phyloP scores from a whole-genome alignment of 1,140 invertebrate species.

The Nomia melanderi region DNA sequence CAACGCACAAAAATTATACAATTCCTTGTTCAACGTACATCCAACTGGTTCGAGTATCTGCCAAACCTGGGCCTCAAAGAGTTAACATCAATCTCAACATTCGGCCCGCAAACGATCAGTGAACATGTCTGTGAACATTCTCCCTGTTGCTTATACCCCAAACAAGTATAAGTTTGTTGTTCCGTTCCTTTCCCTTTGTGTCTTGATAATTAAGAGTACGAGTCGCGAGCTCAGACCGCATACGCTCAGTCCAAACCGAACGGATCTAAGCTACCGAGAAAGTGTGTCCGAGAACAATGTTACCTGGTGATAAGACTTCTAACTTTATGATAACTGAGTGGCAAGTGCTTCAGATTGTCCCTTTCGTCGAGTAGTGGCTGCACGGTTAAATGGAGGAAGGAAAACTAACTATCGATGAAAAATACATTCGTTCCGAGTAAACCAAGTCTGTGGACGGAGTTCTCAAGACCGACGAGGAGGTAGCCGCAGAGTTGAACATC shows the following conservation, averaged over 20 bases:
- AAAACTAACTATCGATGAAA: too few species aligned
- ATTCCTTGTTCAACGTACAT: background rate
- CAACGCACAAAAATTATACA: slow-evolving; percentile 9
- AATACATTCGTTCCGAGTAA: too few species aligned
- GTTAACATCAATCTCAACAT: slow-evolving; percentile 6
- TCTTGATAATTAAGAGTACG: slow-evolving; percentile 22
- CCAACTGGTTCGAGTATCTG: background rate
- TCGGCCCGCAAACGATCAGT: slow-evolving; percentile 33
- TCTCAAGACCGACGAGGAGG: too few species aligned
- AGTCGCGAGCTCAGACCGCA: slow-evolving; percentile 25
- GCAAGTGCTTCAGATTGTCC: too few species aligned
- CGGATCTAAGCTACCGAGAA: slow-evolving; percentile 36
- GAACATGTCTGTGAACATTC: slow-evolving; percentile 48
- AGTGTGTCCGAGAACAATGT: too few species aligned
- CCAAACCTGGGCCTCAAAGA: slow-evolving; percentile 24
- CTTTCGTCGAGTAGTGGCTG: too few species aligned
- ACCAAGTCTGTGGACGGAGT: too few species aligned
- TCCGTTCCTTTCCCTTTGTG: background rate
- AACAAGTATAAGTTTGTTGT: slow-evolving; percentile 49
- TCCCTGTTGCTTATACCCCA: background rate
- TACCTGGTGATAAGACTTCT: too few species aligned
- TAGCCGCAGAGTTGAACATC: too few species aligned
- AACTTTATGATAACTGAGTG: too few species aligned
- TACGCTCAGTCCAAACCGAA: slow-evolving; percentile 14
- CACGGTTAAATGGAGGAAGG: too few species aligned